Base-by-base conservation (phyloP, 2,888 invertebrate species). In the Himalopsyche tibetana region DNA sequence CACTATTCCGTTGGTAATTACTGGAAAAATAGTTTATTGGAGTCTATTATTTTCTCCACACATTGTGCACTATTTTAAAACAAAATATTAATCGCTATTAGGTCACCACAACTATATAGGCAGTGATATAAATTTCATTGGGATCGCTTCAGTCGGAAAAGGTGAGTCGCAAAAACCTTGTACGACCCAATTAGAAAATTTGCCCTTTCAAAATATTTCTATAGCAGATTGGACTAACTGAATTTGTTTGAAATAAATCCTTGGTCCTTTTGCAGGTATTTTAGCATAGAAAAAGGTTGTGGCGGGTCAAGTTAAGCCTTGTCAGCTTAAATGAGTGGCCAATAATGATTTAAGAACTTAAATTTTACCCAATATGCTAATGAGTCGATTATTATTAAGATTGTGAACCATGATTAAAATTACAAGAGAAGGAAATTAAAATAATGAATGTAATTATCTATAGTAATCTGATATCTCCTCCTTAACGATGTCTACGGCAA, bases 321-420 rank as follows among this genome's bases (percentile, higher is more conserved):
- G 28, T 51, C 63, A 63, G 63, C 63, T 63, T 63, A 63, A 63
- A 63, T 63, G 19, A 63, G 63, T 63, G 63, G 63, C 63, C 63
- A 63, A 63, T 63, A 63, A 63, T 63, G 63, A 63, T 63, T 63
- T 19, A 63, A 63, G 6, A 19, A 63, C 19, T 19, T 63, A 63
- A 63, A 63, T 3, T 63, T 19, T 63, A 63, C 28, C 28, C 8
- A 19, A 63, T 19, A 63, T 63, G 63, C 19, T 19, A 63, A 63
- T 63, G 63, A 63, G 19, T 5, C 15, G 5, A 5, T 63, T 63
- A 28, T 63, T 63, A 19, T n/a, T 63, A 51, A 51, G 51, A 51
- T 15, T 51, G 51, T 51, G 5, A 51, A 15, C 15, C 15, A 4
- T 12, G 51, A 51, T 51, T 9, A 51, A 3, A 51, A 12, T 51